phyloP scores from a whole-genome alignment of 2,888 invertebrate species.

The Parnassius mnemosyne region DNA sequence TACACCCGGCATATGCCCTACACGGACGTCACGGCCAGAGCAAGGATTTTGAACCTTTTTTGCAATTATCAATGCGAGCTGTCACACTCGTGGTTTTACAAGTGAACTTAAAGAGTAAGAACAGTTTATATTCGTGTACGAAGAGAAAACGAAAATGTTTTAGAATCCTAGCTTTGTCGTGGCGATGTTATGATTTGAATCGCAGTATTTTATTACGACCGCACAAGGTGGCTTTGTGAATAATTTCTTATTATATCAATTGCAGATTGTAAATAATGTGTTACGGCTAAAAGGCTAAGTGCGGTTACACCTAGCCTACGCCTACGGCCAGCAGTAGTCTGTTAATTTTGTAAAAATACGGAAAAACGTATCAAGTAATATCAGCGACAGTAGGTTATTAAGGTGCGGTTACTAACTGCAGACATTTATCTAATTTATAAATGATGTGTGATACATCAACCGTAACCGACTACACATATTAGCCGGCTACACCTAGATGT shows the following conservation, averaged over 20 bases:
- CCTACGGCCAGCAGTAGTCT: too few species aligned
- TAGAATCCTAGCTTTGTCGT: background rate
- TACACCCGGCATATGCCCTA: constrained; percentile 38
- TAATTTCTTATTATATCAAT: background rate
- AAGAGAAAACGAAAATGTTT: background rate
- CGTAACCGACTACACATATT: too few species aligned
- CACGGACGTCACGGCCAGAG: background rate
- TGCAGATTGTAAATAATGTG: too few species aligned
- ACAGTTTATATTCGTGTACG: background rate
- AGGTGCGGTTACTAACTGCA: too few species aligned
- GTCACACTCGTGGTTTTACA: background rate
- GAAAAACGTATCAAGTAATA: too few species aligned
- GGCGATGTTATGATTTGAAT: constrained; percentile 1
- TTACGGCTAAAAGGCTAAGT: too few species aligned
- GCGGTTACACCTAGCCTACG: too few species aligned
- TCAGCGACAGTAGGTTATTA: too few species aligned
- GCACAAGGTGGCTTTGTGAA: background rate
- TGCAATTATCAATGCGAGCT: background rate
- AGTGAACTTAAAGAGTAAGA: background rate
- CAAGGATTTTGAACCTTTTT: background rate
- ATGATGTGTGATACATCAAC: too few species aligned
- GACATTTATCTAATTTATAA: too few species aligned
- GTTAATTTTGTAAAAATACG: too few species aligned
- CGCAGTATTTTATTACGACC: background rate
- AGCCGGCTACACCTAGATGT: too few species aligned